Base-by-base conservation (phyloP, 35 echinoderm and acorn worm genomes). In the Strongylocentrotus purpuratus region DNA sequence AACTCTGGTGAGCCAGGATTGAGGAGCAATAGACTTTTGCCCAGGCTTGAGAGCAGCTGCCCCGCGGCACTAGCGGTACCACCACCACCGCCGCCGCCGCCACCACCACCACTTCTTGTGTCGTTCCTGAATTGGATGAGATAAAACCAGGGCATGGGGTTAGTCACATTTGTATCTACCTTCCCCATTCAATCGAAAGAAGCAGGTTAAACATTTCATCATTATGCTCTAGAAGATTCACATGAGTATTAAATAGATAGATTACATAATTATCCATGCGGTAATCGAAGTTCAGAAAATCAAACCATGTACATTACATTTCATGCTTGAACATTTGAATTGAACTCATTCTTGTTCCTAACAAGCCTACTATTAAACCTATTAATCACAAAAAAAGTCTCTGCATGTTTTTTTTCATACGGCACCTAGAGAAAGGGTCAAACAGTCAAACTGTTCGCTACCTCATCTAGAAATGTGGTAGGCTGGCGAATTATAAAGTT, bases 71-170 rank as follows among this genome's bases (percentile, higher is more conserved):
- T 41, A 41, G 35, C 35, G 35, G 35, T n/a, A n/a, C n/a, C n/a
- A n/a, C n/a, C 35, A 41, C 35, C 35, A 41, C 35, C 35, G 35
- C 35, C 35, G 20, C 87, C 87, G 13, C 32, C 45, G 15, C 32
- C 45, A 33, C 87, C 87, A 41, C 12, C 13, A 89, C 87, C 45
- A 46, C 87, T 58, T 31, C 91, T 93, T 58, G 91, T 18, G 32
- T 93, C 91, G n/a, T 47, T 47, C 58, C 91, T 93, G 91, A 93
- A 46, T 47, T 93, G 48, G 47, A 93, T 93, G 91, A 93, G 31
- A 93, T 58, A 93, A 93, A 89, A 32, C 65, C 15, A 78, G 65
- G 65, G 65, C 65, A 78, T 89, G 87, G 87, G 7, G 32, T 89
- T 89, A 89, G 87, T 89, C 10, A 89, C 32, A 89, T 89, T 31